Evolutionary conservation across 2,888 invertebrate genomes (phyloP), one percentile per base, ranked within the genome.

Genomic region (Meiosimyza decipiens): DNA sequence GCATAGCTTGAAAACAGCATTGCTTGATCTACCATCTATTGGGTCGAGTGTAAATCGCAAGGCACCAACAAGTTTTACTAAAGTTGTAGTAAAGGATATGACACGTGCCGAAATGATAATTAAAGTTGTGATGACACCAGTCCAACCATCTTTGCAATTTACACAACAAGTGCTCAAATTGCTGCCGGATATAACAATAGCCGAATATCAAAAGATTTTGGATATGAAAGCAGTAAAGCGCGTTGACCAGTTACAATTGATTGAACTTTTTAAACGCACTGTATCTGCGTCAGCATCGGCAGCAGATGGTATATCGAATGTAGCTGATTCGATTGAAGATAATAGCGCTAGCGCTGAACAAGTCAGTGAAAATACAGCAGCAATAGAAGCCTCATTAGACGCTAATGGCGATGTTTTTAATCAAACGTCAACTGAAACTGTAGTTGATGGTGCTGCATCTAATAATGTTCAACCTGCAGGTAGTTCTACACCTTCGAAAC

Each of bases 31-130:
- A 78, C 99, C 99, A 0, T 95, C 96, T 0, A 92, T 97, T 33
- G 95, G 95, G 0, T 96, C 96, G 1, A 94, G 94, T 80, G 93
- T 97, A 0, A 92, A 92, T 75, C 89, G 97, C 9, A 95, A 95
- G 79, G 95, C 97, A 6, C 98, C 98, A 0, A 93, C 95, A 0
- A 94, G 95, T 75, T 97, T 92, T 77, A 92, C 93, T 0, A 94
- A 94, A 83, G 93, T 93, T 6, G 90, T 90, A 0, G 88, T 89
- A 9, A 90, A 89, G 93, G 88, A 98, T 51, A 98, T 99, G 97
- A 96, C 96, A 0, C 95, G 96, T 82, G 98, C 98, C 0, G 99
- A 99, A 87, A 98, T 99, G 96, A 95, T 99, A 54, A 88, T 99
- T n/a, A 99, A 99, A 89, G 91, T 99, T 49, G 97, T 98, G 0